Base-by-base conservation (phyloP, 1,140 invertebrate genomes). In the Caenorhabditis briggsae region DNA sequence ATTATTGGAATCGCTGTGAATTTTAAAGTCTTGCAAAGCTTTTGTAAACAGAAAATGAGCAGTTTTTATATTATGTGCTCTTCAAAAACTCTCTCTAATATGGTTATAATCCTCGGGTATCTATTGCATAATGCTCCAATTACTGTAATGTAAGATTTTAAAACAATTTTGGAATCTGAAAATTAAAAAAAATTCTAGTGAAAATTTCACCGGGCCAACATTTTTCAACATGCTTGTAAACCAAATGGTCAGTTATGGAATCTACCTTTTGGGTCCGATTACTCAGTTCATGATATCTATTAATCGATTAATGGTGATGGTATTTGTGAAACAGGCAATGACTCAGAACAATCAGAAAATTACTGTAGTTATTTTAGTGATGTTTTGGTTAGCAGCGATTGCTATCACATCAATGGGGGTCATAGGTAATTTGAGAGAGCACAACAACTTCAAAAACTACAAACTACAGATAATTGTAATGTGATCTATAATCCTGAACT, bases 51-150 rank as follows among this genome's bases (percentile, higher is more conserved):
- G 11, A 70, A 70, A 70, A 70, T 70, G 64, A 18, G 33, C 9
- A 70, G 64, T 70, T 70, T 70, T 46, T 70, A 70, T 70, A 70
- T 70, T 18, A 70, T 70, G 64, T 70, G 64, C 64, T 43, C 41
- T n/a, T 70, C 64, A 16, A 70, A 70, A 70, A 70, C 64, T 6
- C 5, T 70, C 0, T 70, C 64, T 0, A 70, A 70, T 46, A 46
- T 70, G 64, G 43, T 70, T n/a, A 70, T 70, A 5, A 70, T 70
- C 11, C 23, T 70, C 0, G 33, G 64, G 2, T 46, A 70, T 46
- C 23, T 70, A 11, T 11, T 70, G 12, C 64, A 70, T 46, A 70
- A 70, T 46, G 64, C 41, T 18, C 64, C 64, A 16, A 70, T 70
- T n/a, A 70, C 64, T 46, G 43, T 70, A 16, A 70, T 43, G 64